Conservation (phyloP, 2,113 vertebrate genomes). For the Ptilorrhoa leucosticta region DNA sequence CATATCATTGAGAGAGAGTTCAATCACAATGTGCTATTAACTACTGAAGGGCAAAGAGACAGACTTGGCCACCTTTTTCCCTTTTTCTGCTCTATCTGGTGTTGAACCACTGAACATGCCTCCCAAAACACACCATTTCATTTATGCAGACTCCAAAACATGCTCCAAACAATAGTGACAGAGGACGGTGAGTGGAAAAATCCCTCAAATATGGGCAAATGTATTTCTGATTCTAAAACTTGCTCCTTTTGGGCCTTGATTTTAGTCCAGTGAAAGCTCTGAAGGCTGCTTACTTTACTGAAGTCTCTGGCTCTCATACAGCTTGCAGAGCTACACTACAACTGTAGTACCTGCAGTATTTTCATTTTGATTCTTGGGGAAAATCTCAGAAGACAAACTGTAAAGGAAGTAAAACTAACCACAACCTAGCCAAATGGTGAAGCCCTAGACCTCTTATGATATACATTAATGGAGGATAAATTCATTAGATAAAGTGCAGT, state of each 20-base stretch:
- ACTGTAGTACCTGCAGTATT: neutral
- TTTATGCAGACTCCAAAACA: neutral
- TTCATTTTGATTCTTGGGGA: neutral
- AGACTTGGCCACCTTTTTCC: neutral
- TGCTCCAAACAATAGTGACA: neutral
- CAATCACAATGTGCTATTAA: neutral
- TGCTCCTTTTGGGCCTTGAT: neutral
- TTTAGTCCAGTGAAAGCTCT: neutral
- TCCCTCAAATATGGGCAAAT: neutral
- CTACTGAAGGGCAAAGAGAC: neutral
- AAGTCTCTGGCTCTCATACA: neutral
- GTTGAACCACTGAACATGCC: neutral
- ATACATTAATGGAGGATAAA: neutral
- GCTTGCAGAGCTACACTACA: neutral
- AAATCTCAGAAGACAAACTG: neutral
- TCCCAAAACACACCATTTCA: neutral
- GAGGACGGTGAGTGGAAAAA: neutral
- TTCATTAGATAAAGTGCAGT: slow-evolving; percentile 23
- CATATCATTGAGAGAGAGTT: slow-evolving; percentile 15
- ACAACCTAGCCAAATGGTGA: neutral
- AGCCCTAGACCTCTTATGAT: neutral
- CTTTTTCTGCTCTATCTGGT: neutral
- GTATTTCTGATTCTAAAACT: neutral
- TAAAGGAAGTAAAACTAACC: neutral
- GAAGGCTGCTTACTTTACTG: neutral